Evolutionary conservation across 2,888 invertebrate genomes (phyloP), one percentile per base, ranked within the genome.

Genomic region (Melieria omissa): DNA sequence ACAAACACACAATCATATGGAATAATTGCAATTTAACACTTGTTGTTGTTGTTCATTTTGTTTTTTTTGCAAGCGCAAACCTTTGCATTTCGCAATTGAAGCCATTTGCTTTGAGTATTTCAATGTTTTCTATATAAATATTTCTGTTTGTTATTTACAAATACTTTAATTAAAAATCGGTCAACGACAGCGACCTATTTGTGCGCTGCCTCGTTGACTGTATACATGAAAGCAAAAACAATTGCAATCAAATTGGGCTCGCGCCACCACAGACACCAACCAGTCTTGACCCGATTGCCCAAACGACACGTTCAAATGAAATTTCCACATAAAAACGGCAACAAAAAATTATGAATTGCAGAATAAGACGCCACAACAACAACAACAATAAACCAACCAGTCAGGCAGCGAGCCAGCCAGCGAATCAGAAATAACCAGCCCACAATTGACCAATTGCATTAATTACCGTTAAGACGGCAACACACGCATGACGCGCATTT

Each of bases 381-480:
- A 60, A n/a, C 44, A 44, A 61, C n/a, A 42, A 44, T n/a, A 44
- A 61, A 45, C n/a, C 14, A 61, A n/a, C 44, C n/a, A 10, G 58
- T n/a, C 58, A 58, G 44, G 10, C 10, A 16, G 12, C 12, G n/a
- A 6, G 42, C 60, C 52, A 55, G 55, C 49, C 52, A 55, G 55
- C 49, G 55, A 57, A 55, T 7, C 9, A 49, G 45, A 70, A 55
- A 72, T 45, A 65, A 8, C 10, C 49, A 66, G 58, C 2, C 29
- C 29, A 54, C 52, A 77, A 76, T 81, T 82, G 79, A 78, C 82
- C 83, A 82, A 83, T 82, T 83, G 82, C 82, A 83, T 82, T 82
- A 80, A 82, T 81, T 80, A 83, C 82, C 83, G 82, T 82, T 83
- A 83, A 78, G 81, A 82, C 82, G 80, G 64, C 70, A 71, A 3